Conservation (phyloP, 2,113 vertebrate species). For the Atractosteus spatula region DNA sequence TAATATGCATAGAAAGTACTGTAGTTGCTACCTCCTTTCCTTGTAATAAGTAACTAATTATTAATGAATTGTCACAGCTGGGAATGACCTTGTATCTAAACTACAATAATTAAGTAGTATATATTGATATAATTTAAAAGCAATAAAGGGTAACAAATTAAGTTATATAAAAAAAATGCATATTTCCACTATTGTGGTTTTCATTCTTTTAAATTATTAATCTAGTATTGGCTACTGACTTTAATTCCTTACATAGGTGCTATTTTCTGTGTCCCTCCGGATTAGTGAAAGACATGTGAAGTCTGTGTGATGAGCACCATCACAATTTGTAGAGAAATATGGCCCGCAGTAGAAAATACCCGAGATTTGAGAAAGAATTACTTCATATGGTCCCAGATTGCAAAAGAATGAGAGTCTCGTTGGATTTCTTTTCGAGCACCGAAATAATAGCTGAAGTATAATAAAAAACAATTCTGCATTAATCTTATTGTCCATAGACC, state of each 20-base stretch:
- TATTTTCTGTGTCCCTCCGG: background rate
- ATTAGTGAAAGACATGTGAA: background rate
- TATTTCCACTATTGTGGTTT: background rate
- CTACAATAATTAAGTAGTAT: no score
- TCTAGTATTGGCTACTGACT: no score
- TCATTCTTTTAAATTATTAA: background rate
- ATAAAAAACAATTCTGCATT: background rate
- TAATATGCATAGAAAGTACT: no score
- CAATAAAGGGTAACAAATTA: no score
- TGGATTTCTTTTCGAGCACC: background rate
- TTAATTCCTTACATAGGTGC: no score
- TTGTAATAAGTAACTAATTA: no score
- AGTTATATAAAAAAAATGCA: background rate
- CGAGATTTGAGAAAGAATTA: background rate
- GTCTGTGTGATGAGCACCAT: background rate
- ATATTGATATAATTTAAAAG: no score
- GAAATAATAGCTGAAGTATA: background rate
- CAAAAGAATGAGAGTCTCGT: background rate
- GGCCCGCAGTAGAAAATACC: background rate
- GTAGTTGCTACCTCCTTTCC: no score
- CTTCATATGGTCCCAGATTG: background rate
- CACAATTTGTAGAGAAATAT: background rate
- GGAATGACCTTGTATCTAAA: no score
- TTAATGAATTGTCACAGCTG: no score
- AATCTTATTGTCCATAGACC: no score